Conservation (phyloP, 1,140 invertebrate genomes). For the Tetranychus urticae region DNA sequence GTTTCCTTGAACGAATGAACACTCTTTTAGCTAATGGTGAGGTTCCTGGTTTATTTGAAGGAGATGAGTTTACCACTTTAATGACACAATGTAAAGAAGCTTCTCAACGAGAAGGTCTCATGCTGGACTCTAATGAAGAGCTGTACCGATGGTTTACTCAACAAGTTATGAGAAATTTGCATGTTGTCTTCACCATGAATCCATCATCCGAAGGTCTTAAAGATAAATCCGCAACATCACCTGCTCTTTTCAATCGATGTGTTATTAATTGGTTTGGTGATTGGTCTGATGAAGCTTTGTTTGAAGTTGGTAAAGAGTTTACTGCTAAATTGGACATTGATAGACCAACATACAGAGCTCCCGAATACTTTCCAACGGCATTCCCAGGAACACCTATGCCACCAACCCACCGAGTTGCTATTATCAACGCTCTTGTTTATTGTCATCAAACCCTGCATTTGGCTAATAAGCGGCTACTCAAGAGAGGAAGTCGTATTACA, state of each 20-base stretch:
- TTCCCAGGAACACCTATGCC: slow-evolving; percentile 46
- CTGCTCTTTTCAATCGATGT: slow-evolving; percentile 90
- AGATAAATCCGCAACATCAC: slow-evolving; percentile 90
- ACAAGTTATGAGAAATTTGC: slow-evolving; percentile 87
- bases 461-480: slow-evolving; percentile 64
- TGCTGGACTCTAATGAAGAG: slow-evolving; percentile 95
- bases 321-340: slow-evolving; percentile 32
- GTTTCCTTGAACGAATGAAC: slow-evolving; percentile 97
- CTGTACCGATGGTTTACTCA: slow-evolving; percentile 96
- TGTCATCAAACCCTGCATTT: slow-evolving; percentile 91
- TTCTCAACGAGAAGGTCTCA: slow-evolving; percentile 84
- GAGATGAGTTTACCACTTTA: slow-evolving; percentile 90
- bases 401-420: slow-evolving; percentile 56
- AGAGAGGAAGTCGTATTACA: slow-evolving; percentile 78
- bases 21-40: slow-evolving; percentile 95
- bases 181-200: slow-evolving; percentile 99
- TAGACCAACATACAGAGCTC: slow-evolving; percentile 44
- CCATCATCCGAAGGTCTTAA: slow-evolving; percentile 92
- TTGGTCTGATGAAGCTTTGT: slow-evolving; percentile 91
- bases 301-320: slow-evolving; percentile 48
- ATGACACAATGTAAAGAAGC: slow-evolving; percentile 99
- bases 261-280: slow-evolving; percentile 99
- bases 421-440: slow-evolving; percentile 93
- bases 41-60: slow-evolving; percentile 53
- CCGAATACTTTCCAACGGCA: slow-evolving; percentile 63